Evolutionary conservation across 2,888 invertebrate species (phyloP), one percentile per base, ranked within the genome.

Genomic region (Caenorhabditis uteleia): DNA sequence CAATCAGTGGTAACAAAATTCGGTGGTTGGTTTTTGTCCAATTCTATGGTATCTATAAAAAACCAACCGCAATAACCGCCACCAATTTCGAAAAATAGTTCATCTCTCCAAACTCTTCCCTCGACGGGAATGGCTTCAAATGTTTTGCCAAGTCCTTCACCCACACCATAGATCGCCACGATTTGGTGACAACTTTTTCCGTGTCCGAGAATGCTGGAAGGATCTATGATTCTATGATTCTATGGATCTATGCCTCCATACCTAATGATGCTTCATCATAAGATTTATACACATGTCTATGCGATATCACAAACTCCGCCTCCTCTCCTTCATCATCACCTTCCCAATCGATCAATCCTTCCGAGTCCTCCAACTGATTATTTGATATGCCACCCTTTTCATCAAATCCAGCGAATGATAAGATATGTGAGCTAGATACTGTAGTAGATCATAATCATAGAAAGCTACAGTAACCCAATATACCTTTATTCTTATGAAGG

Each of bases 241-340:
- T n/a, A n/a, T n/a, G n/a, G n/a, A n/a, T n/a, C n/a, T n/a, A n/a
- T n/a, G n/a, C n/a, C n/a, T n/a, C n/a, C n/a, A n/a, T n/a, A n/a
- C n/a, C n/a, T n/a, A n/a, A n/a, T n/a, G n/a, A n/a, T n/a, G 49
- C 38, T 40, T 62, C 48, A 40, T 62, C 62, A 23, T 57, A 48
- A 26, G 62, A 62, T 8, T 51, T 62, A 48, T 39, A 56, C n/a
- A 62, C 62, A 10, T 40, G 46, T 14, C 53, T 44, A 46, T 62
- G 62, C 1, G 62, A 51, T 36, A 53, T 51, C 0, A 42, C 62
- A 20, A 62, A 62, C 21, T 62, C 62, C 12, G 54, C 56, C 23
- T 57, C 57, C 26, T 44, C 29, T 20, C 56, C 62, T 27, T 62
- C 62, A 38, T 62, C 62, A 3, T 42, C 46, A 23, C 42, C 50